Evolutionary conservation across 2,797 vertebrate species (phyloP).

Genomic region (Pipistrellus pipistrellus): DNA sequence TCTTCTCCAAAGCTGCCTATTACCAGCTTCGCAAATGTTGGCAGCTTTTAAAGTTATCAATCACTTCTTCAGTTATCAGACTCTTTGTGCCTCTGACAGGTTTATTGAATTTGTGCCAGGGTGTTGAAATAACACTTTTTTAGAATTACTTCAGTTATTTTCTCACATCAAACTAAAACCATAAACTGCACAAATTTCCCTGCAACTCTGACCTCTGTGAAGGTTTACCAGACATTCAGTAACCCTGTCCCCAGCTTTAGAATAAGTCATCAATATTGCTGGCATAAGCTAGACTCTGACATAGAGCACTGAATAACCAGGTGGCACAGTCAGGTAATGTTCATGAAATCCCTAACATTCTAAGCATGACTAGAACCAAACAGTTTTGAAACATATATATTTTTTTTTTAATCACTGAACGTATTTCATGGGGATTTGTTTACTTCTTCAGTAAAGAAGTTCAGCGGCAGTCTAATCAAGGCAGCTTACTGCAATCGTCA

Average conservation of each 20-base stretch:
- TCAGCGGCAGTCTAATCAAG: neutral
- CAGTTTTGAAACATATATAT: neutral
- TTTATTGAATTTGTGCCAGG: neutral
- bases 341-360: neutral
- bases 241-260: neutral
- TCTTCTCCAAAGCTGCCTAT: neutral
- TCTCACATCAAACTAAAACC: constrained; percentile 13
- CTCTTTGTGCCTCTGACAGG: neutral
- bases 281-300: neutral
- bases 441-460: constrained; percentile 5
- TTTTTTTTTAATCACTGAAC: neutral
- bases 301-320: neutral
- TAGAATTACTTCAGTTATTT: constrained; percentile 22
- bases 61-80: neutral
- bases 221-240: neutral
- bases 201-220: neutral
- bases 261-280: neutral
- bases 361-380: neutral
- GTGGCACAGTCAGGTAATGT: neutral
- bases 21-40: neutral
- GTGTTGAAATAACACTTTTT: constrained; percentile 36
- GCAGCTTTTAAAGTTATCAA: neutral
- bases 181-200: neutral
- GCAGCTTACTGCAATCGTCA: neutral
- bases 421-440: neutral